Conservation (phyloP, 1,140 invertebrate species). For the Meloidogyne hapla region DNA sequence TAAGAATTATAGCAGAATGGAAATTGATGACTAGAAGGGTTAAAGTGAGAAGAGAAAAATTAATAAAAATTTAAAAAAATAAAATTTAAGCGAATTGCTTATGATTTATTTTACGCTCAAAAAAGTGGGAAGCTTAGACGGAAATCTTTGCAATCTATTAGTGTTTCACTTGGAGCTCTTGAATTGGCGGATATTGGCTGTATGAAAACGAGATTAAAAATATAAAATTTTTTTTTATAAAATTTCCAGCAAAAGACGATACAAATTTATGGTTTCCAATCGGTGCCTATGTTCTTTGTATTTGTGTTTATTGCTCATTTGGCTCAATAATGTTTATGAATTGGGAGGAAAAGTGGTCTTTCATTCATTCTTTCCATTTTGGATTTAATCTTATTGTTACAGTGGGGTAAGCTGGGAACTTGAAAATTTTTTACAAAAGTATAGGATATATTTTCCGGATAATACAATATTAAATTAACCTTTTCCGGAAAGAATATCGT, state of each 20-base stretch:
- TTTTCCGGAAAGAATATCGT: no score
- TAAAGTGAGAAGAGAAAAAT: slow-evolving; percentile 44
- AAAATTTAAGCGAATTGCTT: slow-evolving; percentile 31
- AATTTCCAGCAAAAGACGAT: slow-evolving; percentile 10
- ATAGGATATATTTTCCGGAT: no score
- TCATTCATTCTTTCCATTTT: slow-evolving; percentile 64
- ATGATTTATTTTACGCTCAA: slow-evolving; percentile 49
- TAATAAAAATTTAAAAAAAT: not conserved
- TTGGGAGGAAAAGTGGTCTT: slow-evolving; percentile 60
- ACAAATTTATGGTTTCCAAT: slow-evolving; percentile 63
- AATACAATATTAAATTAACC: no score
- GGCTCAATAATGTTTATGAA: slow-evolving; percentile 60
- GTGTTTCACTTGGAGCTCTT: slow-evolving; percentile 52
- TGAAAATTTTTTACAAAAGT: no score
- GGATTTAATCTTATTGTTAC: slow-evolving; percentile 64
- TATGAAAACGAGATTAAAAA: slow-evolving; percentile 44
- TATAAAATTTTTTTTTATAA: not conserved
- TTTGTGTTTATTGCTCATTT: slow-evolving; percentile 63
- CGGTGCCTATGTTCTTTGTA: slow-evolving; percentile 61
- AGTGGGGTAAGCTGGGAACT: slow-evolving; percentile 52
- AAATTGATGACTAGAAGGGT: slow-evolving; percentile 50
- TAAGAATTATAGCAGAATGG: slow-evolving; percentile 63
- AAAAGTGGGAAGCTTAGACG: slow-evolving; percentile 46
- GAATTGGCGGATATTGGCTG: slow-evolving; percentile 45
- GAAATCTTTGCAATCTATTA: slow-evolving; percentile 60